Evolutionary conservation across 2,113 vertebrate species (phyloP), one percentile per base, ranked within the genome.

Genomic region (Turdus rufiventris): DNA sequence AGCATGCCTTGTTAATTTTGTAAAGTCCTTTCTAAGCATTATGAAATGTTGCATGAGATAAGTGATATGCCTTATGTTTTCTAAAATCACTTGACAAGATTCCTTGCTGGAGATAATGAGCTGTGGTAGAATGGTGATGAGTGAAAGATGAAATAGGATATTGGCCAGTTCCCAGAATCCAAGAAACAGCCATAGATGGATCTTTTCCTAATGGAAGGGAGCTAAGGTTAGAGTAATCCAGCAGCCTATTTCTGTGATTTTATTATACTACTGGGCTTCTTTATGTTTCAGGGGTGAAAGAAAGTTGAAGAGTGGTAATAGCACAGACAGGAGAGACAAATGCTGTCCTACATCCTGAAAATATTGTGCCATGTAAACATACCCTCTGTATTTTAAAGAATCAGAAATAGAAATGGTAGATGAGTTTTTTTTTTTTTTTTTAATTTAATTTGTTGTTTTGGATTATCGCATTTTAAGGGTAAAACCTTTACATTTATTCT

Each of bases 31-130:
- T 89, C 61, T 54, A 89, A 89, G 47, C 54, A 70, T 14, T 6
- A 45, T 73, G 43, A 89, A 88, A 65, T 82, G 8, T 61, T 86
- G n/a, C 28, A 18, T 51, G 54, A 70, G 24, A 31, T 70, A 85
- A 89, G 45, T 57, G 26, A 34, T 76, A 47, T 40, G 50, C 26
- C 61, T 53, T 71, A 31, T 62, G 15, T 74, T 89, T 92, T 91
- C 58, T 85, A 53, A 89, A 85, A 89, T 75, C 57, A 68, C 56
- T 84, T 81, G 48, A 84, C 89, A 94, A 66, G 81, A 79, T 96
- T 93, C 84, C 53, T 92, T 5, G 3, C 50, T 70, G 71, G 47
- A 79, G 38, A 72, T 91, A 57, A 91, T 71, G 47, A 91, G 40
- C 57, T 89, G 75, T 60, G 71, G 65, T 85, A 75, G 62, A 82